Evolutionary conservation across 2,797 vertebrate species (phyloP).

Genomic region (Lerista edwardsae): DNA sequence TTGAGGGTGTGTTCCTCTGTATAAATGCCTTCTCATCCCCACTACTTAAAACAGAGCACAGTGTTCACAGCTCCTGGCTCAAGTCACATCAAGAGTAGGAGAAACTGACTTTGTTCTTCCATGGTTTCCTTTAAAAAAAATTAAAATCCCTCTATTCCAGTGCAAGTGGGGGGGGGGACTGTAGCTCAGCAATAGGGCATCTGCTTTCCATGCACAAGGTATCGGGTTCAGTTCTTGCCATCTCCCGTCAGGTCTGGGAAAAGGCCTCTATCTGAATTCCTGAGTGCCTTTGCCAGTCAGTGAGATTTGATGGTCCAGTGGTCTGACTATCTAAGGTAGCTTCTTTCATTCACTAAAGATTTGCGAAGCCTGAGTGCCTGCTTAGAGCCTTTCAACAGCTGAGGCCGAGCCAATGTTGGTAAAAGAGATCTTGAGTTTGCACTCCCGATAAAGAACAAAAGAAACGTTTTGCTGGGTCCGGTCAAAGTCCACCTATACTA

Average conservation of each 20-base stretch:
- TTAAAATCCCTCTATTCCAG: background rate
- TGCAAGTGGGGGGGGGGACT: background rate
- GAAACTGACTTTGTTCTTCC: background rate
- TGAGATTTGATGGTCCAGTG: too few species aligned
- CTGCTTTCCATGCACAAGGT: too few species aligned
- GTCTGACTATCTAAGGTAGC: too few species aligned
- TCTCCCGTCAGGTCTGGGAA: too few species aligned
- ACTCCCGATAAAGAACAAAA: background rate
- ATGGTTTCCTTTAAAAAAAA: background rate
- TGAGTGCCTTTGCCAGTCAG: too few species aligned
- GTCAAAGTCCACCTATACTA: background rate
- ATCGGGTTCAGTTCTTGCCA: too few species aligned
- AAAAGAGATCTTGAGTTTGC: background rate
- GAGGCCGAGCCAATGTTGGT: background rate
- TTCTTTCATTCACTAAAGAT: too few species aligned
- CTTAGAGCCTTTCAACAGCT: too few species aligned
- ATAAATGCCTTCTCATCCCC: conserved; percentile 34
- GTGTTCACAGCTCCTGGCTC: background rate
- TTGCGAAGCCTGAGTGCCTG: background rate
- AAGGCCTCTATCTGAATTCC: too few species aligned
- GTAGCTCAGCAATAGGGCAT: too few species aligned
- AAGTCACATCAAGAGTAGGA: background rate
- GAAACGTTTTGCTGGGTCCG: background rate
- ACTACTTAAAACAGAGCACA: conserved; percentile 44
- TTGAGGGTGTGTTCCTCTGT: conserved; percentile 43